Evolutionary conservation across 1,140 invertebrate genomes (phyloP).

Genomic region (Drosophila kohkoa): DNA sequence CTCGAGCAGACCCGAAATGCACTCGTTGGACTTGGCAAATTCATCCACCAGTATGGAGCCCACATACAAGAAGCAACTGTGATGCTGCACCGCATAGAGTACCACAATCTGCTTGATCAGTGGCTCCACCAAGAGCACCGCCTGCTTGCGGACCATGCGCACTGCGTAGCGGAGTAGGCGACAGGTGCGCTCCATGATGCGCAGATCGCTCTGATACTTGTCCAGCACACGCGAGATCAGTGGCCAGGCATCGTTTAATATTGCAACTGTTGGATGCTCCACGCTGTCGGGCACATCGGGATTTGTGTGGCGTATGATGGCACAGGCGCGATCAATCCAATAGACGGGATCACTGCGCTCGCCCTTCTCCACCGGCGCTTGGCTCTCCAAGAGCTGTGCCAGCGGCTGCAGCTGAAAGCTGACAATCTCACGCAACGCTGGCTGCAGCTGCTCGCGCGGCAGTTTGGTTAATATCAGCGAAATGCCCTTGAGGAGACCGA

Average conservation of each 20-base stretch:
- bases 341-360: conserved; percentile 92
- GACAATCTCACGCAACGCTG: conserved; percentile 92
- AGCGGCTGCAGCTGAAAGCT: conserved; percentile 91
- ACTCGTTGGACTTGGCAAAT: conserved; percentile 89
- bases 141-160: conserved; percentile 93
- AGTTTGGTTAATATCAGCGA: conserved; percentile 89
- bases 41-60: conserved; percentile 98
- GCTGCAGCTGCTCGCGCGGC: conserved; percentile 87
- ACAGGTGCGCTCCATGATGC: conserved; percentile 96
- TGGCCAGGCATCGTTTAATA: conserved; percentile 95
- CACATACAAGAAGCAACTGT: conserved; percentile 98
- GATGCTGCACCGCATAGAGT: conserved; percentile 93
- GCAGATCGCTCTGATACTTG: conserved; percentile 91
- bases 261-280: conserved; percentile 92
- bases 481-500: conserved; percentile 92
- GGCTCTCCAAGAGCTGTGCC: conserved; percentile 85
- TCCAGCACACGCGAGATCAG: conserved; percentile 91
- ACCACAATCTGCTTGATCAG: conserved; percentile 94
- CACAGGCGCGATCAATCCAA: conserved; percentile 96
- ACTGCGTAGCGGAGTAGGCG: conserved; percentile 95
- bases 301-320: conserved; percentile 93
- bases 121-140: conserved; percentile 90
- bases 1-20: conserved; percentile 90
- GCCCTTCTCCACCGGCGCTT: conserved; percentile 75
- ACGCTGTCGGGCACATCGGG: conserved; percentile 86